Conservation (phyloP, 1,140 invertebrate species). For the Anadara kagoshimensis region DNA sequence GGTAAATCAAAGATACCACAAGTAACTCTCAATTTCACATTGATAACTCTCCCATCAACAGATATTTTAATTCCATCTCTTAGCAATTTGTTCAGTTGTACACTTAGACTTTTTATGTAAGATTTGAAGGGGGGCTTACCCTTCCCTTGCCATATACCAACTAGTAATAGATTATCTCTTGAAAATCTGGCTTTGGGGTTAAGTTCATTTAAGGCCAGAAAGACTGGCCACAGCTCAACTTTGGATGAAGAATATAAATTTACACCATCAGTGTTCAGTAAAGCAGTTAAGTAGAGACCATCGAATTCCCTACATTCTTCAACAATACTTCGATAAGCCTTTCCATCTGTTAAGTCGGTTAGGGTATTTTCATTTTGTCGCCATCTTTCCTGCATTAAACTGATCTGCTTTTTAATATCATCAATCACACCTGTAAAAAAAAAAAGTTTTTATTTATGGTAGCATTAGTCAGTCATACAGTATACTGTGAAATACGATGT, state of each 20-base stretch:
- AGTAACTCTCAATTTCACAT: conserved; percentile 13
- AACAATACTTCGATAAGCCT: conserved; percentile 27
- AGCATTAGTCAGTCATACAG: no score
- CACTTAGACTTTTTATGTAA: conserved; percentile 22
- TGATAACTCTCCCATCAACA: not conserved
- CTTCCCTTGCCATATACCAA: conserved; percentile 44
- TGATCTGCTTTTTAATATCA: conserved; percentile 26
- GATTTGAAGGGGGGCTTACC: conserved; percentile 38
- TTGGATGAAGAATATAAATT: conserved; percentile 37
- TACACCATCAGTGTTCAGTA: conserved; percentile 49
- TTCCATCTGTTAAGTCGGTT: conserved; percentile 43
- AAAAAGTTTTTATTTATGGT: not conserved
- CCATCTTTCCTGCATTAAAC: not conserved
- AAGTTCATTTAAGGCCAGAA: conserved; percentile 42
- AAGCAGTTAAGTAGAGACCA: conserved; percentile 13
- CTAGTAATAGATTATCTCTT: conserved; percentile 37
- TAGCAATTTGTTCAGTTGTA: conserved; percentile 9
- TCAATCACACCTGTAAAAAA: conserved; percentile 35
- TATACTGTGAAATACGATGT: no score
- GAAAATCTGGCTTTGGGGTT: conserved; percentile 33
- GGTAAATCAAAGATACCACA: conserved; percentile 30
- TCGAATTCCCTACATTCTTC: conserved; percentile 2
- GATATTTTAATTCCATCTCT: not conserved
- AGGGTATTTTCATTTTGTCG: not conserved
- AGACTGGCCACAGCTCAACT: conserved; percentile 40